Evolutionary conservation across 2,113 vertebrate species (phyloP), one percentile per base, ranked within the genome.

Genomic region (Gopherus evgoodei): DNA sequence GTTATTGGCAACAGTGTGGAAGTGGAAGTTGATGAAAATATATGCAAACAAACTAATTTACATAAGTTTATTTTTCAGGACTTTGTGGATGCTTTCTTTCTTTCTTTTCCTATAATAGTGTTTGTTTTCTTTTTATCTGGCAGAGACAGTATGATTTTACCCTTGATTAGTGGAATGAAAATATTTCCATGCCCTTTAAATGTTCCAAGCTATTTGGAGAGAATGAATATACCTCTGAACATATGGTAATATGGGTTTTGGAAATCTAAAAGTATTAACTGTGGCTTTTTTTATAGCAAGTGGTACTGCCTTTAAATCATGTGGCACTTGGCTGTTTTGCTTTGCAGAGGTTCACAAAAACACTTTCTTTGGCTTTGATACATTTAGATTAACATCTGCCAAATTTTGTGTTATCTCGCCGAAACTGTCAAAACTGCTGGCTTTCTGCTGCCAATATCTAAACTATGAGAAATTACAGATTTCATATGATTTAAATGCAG

Each of bases 211-310:
- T 84, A 49, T 94, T 92, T 96, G 56, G 35, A 95, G 44, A 96
- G 35, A 57, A 76, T 17, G 14, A 79, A 44, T 90, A 75, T 47
- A 47, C 80, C 49, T 91, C 91, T 84, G 83, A 97, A 94, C 56
- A 79, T 83, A 91, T 57, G 11, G 44, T 82, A 93, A 94, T 84
- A 89, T 7, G 44, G n/a, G 9, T 10, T 91, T 93, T 92, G 14
- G 49, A 95, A 90, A 92, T 89, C 50, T 88, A 53, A 72, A 95
- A 82, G 13, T 86, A 69, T 93, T 95, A 94, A 81, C 19, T 78
- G 53, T 78, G 19, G 10, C 86, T 92, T 50, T 89, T 72, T 92
- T 90, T 86, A 81, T 13, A 83, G 53, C 1, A 91, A 96, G 49
- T 25, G 44, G 1, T 84, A 38, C 84, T 91, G 52, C 19, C 38